Conservation (phyloP, 2,797 vertebrate genomes). For the Odontamblyopus rebecca region DNA sequence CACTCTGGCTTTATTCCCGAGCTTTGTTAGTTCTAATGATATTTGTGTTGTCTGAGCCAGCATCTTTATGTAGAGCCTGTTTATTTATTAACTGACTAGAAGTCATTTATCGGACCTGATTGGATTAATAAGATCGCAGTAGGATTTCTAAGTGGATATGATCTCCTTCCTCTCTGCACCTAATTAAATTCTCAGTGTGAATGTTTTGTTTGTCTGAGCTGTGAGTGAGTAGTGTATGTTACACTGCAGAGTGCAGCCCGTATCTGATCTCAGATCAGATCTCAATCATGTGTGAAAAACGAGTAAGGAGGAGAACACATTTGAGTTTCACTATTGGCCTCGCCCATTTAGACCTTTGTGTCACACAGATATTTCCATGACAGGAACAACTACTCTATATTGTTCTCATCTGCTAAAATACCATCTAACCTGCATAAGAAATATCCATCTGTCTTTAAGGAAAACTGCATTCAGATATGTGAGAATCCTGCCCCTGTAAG, state of each 20-base stretch:
- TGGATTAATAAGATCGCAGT: slow-evolving; percentile 39
- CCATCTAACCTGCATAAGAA: too few species aligned
- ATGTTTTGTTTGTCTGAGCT: slow-evolving; percentile 27
- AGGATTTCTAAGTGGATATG: slow-evolving; percentile 33
- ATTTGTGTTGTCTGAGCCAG: background rate
- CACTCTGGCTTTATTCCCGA: too few species aligned
- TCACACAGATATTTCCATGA: too few species aligned
- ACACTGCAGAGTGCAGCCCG: slow-evolving; percentile 11
- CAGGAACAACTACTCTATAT: too few species aligned
- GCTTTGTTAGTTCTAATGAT: too few species aligned
- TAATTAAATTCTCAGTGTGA: slow-evolving; percentile 33
- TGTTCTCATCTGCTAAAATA: too few species aligned
- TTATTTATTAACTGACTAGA: slow-evolving; percentile 17
- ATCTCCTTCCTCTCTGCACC: slow-evolving; percentile 31
- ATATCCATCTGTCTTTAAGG: background rate
- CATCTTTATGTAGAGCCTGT: slow-evolving; percentile 8
- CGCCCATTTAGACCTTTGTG: too few species aligned
- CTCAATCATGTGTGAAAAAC: slow-evolving; percentile 26
- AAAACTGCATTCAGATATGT: background rate
- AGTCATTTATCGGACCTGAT: slow-evolving; percentile 38
- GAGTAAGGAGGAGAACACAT: slow-evolving; percentile 3
- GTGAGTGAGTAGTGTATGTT: slow-evolving; percentile 11
- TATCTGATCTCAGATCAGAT: slow-evolving; percentile 43
- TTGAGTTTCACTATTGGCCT: too few species aligned
- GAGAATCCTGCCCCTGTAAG: background rate